Percentiles rank a stretch among this genome's conserved stretches.
Conservation (phyloP, 2,888 invertebrate genomes). For the Eledone cirrhosa region DNA sequence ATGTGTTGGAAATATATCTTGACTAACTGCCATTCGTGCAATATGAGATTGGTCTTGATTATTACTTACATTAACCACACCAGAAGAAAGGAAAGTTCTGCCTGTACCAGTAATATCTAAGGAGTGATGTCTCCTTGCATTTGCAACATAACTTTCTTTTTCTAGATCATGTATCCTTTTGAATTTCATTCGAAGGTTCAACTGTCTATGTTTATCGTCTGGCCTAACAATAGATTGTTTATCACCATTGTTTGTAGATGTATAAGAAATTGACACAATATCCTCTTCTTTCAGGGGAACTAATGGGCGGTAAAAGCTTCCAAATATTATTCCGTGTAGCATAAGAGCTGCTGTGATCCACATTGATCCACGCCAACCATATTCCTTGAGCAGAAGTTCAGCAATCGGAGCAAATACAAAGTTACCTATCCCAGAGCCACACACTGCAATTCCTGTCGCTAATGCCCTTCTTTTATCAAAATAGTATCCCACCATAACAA, state of each 20-base stretch:
- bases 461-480: constrained; percentile 95
- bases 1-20: constrained; percentile 35
- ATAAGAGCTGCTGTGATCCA: constrained; percentile 83
- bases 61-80: not conserved
- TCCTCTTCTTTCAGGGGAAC: constrained; percentile 49
- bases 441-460: constrained; percentile 94
- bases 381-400: constrained; percentile 72
- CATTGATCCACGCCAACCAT: constrained; percentile 81
- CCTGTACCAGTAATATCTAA: not conserved
- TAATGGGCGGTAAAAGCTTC: constrained; percentile 85
- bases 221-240: too few species aligned
- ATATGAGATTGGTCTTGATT: constrained; percentile 6
- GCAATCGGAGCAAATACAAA: constrained; percentile 86
- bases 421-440: constrained; percentile 94
- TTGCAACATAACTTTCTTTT: not conserved
- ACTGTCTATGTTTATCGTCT: too few species aligned
- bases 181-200: too few species aligned
- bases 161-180: not conserved
- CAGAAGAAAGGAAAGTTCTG: not conserved
- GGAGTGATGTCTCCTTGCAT: not conserved
- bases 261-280: too few species aligned
- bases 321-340: constrained; percentile 80
- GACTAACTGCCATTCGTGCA: constrained; percentile 42
- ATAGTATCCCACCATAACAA: constrained; percentile 95
- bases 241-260: too few species aligned